Evolutionary conservation across 2,113 vertebrate species (phyloP).

Genomic region (Dendropsophus ebraccatus): DNA sequence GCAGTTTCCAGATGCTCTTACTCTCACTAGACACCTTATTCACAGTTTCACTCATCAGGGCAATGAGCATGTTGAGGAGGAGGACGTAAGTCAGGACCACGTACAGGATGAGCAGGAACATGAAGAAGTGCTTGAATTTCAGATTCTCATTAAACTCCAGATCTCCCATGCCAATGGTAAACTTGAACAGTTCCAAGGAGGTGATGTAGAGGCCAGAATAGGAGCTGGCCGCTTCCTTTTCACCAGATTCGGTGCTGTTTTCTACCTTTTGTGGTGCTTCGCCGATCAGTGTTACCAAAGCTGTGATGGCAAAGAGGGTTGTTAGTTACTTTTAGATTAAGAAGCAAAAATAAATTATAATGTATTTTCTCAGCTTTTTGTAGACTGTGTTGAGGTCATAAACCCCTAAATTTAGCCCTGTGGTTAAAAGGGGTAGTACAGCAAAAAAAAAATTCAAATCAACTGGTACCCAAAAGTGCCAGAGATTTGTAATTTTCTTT

Average conservation of each 20-base stretch:
- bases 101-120: slow-evolving; percentile 86
- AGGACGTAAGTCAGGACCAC: slow-evolving; percentile 94
- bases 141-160: slow-evolving; percentile 88
- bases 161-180: slow-evolving; percentile 97
- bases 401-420: no score
- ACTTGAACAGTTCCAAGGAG: slow-evolving; percentile 91
- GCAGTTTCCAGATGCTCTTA: slow-evolving; percentile 89
- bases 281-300: slow-evolving; percentile 83
- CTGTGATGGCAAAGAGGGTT: slow-evolving; percentile 64
- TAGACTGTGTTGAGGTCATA: no score
- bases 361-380: no score
- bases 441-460: no score
- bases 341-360: not conserved
- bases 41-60: slow-evolving; percentile 91
- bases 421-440: no score
- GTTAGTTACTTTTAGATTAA: not conserved
- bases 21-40: slow-evolving; percentile 79
- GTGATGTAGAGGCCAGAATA: slow-evolving; percentile 78
- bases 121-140: slow-evolving; percentile 82
- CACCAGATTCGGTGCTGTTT: slow-evolving; percentile 35
- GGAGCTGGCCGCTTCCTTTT: slow-evolving; percentile 53
- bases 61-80: slow-evolving; percentile 95
- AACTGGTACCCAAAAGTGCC: no score
- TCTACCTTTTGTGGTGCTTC: slow-evolving; percentile 59
- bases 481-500: no score